Evolutionary conservation across 2,888 invertebrate species (phyloP).

Genomic region (Leptopilina syphax): DNA sequence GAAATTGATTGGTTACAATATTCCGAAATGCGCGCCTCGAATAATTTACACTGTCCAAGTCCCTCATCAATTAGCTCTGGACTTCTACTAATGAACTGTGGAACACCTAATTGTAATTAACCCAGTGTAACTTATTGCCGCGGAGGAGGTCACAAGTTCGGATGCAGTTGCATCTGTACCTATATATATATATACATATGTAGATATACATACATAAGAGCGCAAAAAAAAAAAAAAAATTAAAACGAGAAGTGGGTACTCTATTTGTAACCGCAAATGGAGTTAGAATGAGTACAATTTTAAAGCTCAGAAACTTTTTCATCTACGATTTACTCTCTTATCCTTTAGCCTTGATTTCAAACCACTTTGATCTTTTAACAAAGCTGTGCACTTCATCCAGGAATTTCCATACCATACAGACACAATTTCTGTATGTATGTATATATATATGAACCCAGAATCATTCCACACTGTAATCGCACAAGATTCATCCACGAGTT

Average conservation of each 20-base stretch:
- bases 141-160: neutral
- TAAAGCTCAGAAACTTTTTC: slow-evolving; percentile 23
- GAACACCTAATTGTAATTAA: slow-evolving; percentile 62
- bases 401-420: slow-evolving; percentile 26
- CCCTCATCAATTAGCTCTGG: slow-evolving; percentile 59
- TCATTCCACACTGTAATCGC: slow-evolving; percentile 17
- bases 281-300: neutral
- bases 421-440: neutral
- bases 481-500: neutral
- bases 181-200: neutral
- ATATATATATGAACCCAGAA: neutral
- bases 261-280: slow-evolving; percentile 5
- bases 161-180: neutral
- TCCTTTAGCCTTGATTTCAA: neutral
- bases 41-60: slow-evolving; percentile 55
- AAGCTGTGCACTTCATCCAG: slow-evolving; percentile 36
- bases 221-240: no score
- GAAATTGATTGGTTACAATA: slow-evolving; percentile 38
- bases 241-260: neutral
- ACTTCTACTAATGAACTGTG: slow-evolving; percentile 61
- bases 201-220: neutral
- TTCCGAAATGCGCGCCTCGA: slow-evolving; percentile 46
- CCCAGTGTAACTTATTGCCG: slow-evolving; percentile 38
- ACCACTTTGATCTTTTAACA: slow-evolving; percentile 31
- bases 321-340: slow-evolving; percentile 19